Percentiles rank a stretch among this genome's conserved stretches.
phyloP scores from a whole-genome alignment of 2,888 invertebrate genomes.

The Catocala nupta region DNA sequence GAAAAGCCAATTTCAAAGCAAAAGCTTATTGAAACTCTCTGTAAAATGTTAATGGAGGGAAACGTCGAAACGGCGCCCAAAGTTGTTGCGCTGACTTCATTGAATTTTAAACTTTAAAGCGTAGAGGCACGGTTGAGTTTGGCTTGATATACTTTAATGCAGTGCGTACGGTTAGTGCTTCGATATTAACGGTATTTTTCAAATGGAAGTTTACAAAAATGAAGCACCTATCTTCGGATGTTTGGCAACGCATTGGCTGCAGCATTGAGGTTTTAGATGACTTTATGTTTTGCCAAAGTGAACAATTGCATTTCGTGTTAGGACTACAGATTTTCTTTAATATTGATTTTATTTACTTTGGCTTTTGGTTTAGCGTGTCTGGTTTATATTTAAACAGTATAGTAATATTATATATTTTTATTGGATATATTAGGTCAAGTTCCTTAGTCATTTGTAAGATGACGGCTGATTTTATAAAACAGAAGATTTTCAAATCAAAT shows the following conservation, averaged over 20 bases:
- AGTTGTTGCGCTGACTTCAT: slow-evolving; percentile 33
- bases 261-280: slow-evolving; percentile 31
- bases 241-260: slow-evolving; percentile 44
- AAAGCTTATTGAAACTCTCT: slow-evolving; percentile 58
- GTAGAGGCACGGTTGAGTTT: slow-evolving; percentile 29
- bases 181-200: slow-evolving; percentile 46
- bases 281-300: slow-evolving; percentile 29
- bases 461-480: too few species aligned
- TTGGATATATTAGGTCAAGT: too few species aligned
- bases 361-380: too few species aligned
- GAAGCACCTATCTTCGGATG: slow-evolving; percentile 41
- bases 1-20: slow-evolving; percentile 54
- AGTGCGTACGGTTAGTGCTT: slow-evolving; percentile 47
- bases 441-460: too few species aligned
- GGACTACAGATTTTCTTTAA: not conserved
- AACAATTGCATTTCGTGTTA: slow-evolving; percentile 21
- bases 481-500: too few species aligned
- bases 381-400: too few species aligned
- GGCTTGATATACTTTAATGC: slow-evolving; percentile 28
- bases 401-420: too few species aligned
- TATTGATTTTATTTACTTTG: not conserved
- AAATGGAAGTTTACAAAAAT: slow-evolving; percentile 48
- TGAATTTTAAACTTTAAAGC: slow-evolving; percentile 44
- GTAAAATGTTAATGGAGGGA: slow-evolving; percentile 55
- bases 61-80: slow-evolving; percentile 48